These are phyloP conservation scores for Acanthurus leucopareius DNA, from an alignment of 2,797 vertebrate species.

Conservation along the genomic window DNA sequence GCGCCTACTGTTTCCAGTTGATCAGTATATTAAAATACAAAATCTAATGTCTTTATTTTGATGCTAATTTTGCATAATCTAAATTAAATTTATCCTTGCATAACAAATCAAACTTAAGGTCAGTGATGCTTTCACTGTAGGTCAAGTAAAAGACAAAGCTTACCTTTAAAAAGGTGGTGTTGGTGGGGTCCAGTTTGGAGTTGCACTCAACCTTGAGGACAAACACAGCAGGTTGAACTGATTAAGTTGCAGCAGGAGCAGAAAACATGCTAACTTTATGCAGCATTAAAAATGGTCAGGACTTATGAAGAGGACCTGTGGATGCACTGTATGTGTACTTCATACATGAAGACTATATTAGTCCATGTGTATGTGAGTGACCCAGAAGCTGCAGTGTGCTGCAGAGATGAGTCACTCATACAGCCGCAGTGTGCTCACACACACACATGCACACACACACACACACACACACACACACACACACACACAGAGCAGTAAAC, in stretches of 20 bases:
- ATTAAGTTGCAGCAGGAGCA: background rate
- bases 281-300: background rate
- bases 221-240: constrained; percentile 32
- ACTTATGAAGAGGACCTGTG: background rate
- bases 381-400: constrained; percentile 78
- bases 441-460: constrained; percentile 25
- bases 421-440: constrained; percentile 36
- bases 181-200: constrained; percentile 97
- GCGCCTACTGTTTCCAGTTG: background rate
- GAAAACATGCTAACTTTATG: background rate
- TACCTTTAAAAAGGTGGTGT: constrained; percentile 98
- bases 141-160: background rate
- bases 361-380: constrained; percentile 50
- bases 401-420: constrained; percentile 83
- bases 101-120: background rate
- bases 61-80: background rate
- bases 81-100: background rate
- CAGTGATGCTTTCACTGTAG: background rate
- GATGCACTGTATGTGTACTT: background rate
- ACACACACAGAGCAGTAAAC: background rate
- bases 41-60: background rate
- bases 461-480: constrained; percentile 14
- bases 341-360: background rate
- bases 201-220: constrained; percentile 94
- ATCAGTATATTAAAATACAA: background rate